Evolutionary conservation across 2,888 invertebrate species (phyloP).

Genomic region (Agonopterix arenella): DNA sequence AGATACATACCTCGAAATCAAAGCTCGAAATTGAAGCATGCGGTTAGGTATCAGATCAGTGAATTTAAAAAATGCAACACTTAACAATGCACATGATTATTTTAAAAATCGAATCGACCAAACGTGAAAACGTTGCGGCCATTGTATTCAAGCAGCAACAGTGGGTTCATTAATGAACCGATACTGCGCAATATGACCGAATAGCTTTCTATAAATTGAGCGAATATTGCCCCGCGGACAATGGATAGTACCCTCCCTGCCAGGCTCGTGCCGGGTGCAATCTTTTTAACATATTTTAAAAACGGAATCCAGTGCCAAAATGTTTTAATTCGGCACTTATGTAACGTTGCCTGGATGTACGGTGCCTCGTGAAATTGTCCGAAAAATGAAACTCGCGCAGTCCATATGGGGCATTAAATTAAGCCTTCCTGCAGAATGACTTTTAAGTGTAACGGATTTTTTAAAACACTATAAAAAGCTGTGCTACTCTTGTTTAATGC

Average conservation of each 20-base stretch:
- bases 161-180: slow-evolving; percentile 57
- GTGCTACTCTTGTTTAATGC: slow-evolving; percentile 4
- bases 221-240: slow-evolving; percentile 46
- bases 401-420: slow-evolving; percentile 46
- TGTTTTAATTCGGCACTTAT: slow-evolving; percentile 52
- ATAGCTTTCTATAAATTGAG: slow-evolving; percentile 52
- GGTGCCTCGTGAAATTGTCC: slow-evolving; percentile 29
- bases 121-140: slow-evolving; percentile 40
- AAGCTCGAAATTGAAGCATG: too few species aligned
- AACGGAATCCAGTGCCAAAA: slow-evolving; percentile 50
- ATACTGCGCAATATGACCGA: slow-evolving; percentile 50
- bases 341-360: slow-evolving; percentile 29
- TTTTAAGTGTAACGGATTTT: slow-evolving; percentile 30
- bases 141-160: slow-evolving; percentile 44
- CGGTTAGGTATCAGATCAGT: neutral
- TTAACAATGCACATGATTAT: neutral
- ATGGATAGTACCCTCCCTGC: slow-evolving; percentile 32
- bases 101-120: slow-evolving; percentile 37
- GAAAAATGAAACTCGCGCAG: slow-evolving; percentile 38
- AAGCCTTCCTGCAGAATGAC: slow-evolving; percentile 32
- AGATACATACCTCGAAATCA: too few species aligned
- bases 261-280: slow-evolving; percentile 37
- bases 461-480: slow-evolving; percentile 3
- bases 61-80: neutral
- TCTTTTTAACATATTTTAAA: slow-evolving; percentile 53